Evolutionary conservation across 1,140 invertebrate genomes (phyloP).

Genomic region (Rhagoletis zephyria): DNA sequence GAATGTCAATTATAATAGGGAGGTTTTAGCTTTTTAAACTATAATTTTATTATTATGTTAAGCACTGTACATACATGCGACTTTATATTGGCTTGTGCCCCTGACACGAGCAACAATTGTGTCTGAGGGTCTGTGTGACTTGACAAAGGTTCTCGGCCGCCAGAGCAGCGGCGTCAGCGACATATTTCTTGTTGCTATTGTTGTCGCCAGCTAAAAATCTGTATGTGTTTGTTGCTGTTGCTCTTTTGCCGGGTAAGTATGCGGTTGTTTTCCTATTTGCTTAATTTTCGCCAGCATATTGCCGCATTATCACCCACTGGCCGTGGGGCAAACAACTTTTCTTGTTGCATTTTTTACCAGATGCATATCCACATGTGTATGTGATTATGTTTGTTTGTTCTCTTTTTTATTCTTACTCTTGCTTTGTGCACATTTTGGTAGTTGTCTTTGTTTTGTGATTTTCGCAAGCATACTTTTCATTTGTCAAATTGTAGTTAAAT

Average conservation of each 20-base stretch:
- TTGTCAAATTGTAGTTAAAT: neutral
- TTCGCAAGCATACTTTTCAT: neutral
- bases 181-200: neutral
- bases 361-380: neutral
- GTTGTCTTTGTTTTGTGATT: neutral
- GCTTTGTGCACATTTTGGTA: neutral
- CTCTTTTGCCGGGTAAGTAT: neutral
- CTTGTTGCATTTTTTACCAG: neutral
- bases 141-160: neutral
- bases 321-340: neutral
- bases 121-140: conserved; percentile 4
- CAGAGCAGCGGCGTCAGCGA: neutral
- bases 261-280: neutral
- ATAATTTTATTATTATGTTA: neutral
- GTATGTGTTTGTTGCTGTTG: neutral
- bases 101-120: conserved; percentile 36
- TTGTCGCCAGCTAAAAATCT: neutral
- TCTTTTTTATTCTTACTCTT: neutral
- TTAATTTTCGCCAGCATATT: neutral
- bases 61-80: neutral
- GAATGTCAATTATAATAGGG: too few species aligned
- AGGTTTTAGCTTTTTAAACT: too few species aligned
- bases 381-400: neutral
- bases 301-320: neutral
- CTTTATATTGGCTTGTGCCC: neutral